Evolutionary conservation across 1,140 invertebrate genomes (phyloP), one percentile per base, ranked within the genome.

Genomic region (Neodiprion fabricii): DNA sequence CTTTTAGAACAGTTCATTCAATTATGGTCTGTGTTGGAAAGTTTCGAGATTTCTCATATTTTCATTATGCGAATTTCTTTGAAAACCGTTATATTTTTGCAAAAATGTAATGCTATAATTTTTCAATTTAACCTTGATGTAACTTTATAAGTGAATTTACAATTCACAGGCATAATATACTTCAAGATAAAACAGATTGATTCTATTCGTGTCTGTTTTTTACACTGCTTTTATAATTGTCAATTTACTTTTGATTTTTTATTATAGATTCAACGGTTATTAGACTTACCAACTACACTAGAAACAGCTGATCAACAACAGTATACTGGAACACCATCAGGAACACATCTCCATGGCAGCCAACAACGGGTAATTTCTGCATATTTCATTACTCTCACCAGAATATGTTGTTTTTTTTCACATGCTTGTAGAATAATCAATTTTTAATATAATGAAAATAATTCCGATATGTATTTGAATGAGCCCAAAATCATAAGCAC

Each of bases 231-330:
- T 40, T 40, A 40, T 40, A 40, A 40, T 40, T 1, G 2, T 40
- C 0, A 40, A 40, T 5, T 40, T 4, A 40, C 0, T 2, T 40
- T 5, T 40, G 5, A 23, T 71, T 77, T 76, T 66, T 72, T 40
- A 61, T 70, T 79, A 61, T 74, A 87, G 88, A 95, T 97, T 83
- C 97, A 99, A 88, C 91, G 96, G 73, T 91, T 99, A 68, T 91
- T 98, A 72, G 97, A 98, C 89, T 89, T 99, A 81, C 96, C 97
- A 76, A 96, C 96, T 67, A 95, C 95, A 21, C 80, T 93, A 53
- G 95, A 95, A 90, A 95, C 94, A 67, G 92, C 94, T 40, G 95
- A 93, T 85, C 86, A 89, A 75, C 88, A 86, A 78, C 86, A 87
- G 73, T 84, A 79, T 68, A 75, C 82, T 9, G 82, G 78, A 70